Evolutionary conservation across 2,888 invertebrate genomes (phyloP), one percentile per base, ranked within the genome.

Genomic region (Aleiodes alternator): DNA sequence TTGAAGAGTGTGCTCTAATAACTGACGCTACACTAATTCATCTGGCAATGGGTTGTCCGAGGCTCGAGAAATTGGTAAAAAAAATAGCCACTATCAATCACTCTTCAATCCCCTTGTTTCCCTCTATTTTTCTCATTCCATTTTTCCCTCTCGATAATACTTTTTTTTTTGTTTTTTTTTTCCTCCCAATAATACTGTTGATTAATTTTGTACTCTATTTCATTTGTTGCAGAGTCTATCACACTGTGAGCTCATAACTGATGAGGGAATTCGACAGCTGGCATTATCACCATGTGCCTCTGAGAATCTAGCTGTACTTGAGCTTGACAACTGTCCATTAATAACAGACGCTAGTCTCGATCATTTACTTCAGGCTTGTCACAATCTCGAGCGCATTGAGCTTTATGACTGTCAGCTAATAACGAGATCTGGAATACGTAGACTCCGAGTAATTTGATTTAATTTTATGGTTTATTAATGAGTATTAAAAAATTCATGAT

Each of bases 401-500:
- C 92, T 99, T 76, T 99, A 99, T 90, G 99, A 99, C 92, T 99
- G 99, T 91, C 99, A 99, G 92, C 94, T 98, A 86, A 98, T 99
- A 86, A 98, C 99, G 69, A 94, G 98, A 87, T 96, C 96, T 87
- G 99, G 98, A 82, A 99, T 99, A 89, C 93, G 97, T 85, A 94
- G 97, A 91, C 93, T 99, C 82, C 94, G 98, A 93, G 99, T 99
- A 90, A 72, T 31, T 6, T 48, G 16, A 29, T 69, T 69, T 38
- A 88, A 92, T 23, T 23, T 23, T 90, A n/a, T n/a, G n/a, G 69
- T 66, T 50, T 69, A 34, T 34, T 6, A 34, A 23, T 23, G 1
- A 23, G 23, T 23, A 23, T 23, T 23, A 23, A 23, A 23, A 53
- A 23, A 57, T 75, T 66, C 34, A 56, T 31, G 11, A 55, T 11